Evolutionary conservation across 2,797 vertebrate genomes (phyloP).

Genomic region (Monodelphis domestica): DNA sequence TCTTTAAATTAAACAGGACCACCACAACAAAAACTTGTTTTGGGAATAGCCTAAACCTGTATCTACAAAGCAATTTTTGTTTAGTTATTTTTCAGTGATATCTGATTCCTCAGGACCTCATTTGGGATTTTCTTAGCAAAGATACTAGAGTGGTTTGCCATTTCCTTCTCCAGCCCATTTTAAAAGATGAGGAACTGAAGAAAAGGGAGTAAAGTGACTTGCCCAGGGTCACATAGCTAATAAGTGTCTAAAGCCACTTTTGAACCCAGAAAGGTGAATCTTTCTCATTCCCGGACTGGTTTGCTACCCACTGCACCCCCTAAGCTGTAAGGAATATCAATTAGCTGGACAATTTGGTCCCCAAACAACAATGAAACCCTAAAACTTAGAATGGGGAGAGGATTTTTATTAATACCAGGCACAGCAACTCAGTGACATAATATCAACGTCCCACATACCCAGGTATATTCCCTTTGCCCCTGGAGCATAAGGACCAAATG

Average conservation of each 20-base stretch:
- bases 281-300: too few species aligned
- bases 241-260: too few species aligned
- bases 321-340: background rate
- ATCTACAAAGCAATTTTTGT: background rate
- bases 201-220: too few species aligned
- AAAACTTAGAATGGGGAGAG: background rate
- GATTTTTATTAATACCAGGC: background rate
- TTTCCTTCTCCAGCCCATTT: too few species aligned
- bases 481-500: background rate
- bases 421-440: background rate
- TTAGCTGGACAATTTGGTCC: background rate
- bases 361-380: background rate
- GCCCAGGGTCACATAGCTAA: too few species aligned
- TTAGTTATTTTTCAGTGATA: too few species aligned
- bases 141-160: too few species aligned
- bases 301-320: too few species aligned
- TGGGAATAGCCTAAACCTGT: background rate
- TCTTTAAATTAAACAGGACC: background rate
- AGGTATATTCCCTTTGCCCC: background rate
- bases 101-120: too few species aligned
- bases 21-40: background rate
- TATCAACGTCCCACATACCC: background rate
- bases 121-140: too few species aligned
- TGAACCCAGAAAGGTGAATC: too few species aligned
- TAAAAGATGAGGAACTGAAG: too few species aligned